Base-by-base conservation (phyloP, 2,888 invertebrate species). In the Thereva nobilitata region DNA sequence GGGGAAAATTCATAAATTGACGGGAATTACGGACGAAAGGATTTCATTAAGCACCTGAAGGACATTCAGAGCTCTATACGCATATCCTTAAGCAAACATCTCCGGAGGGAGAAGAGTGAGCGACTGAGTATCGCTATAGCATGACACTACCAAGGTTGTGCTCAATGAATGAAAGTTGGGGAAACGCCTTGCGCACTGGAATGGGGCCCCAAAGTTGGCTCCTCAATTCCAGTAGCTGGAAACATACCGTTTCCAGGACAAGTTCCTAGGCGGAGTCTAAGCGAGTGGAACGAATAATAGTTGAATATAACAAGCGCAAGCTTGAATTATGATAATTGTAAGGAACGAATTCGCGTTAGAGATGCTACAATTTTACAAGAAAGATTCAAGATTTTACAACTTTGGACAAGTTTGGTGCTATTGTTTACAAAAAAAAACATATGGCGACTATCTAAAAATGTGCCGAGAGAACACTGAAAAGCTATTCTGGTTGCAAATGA, bases 1-100 rank as follows among this genome's bases (percentile, higher is more conserved):
- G 49, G 38, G 38, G 59, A n/a, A n/a, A 47, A 59, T 59, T 49
- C 35, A 59, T 59, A 59, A 59, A 59, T 59, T 59, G 49, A 38
- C 35, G 35, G 6, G 9, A 5, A 59, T 9, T 23, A 34, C 49
- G 47, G 40, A 8, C 35, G 5, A 34, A 23, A 52, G 41, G 40
- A 12, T 3, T 7, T 41, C 41, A 41, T 10, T 1, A 6, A 23
- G 9, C 40, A 9, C 0, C 38, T 40, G n/a, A 5, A 40, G 6
- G 10, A 12, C 10, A n/a, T n/a, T 47, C 5, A 2, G 9, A 10
- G n/a, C 5, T 47, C 9, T n/a, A 5, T 47, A 4, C 47, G n/a
- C 10, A 47, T 10, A 9, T 10, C 12, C 47, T 12, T 12, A n/a
- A n/a, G 12, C 10, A n/a, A 5, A n/a, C 47, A 47, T 10, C 12